Conservation (phyloP, 2,888 invertebrate genomes). For the Bhutanitis thaidina region DNA sequence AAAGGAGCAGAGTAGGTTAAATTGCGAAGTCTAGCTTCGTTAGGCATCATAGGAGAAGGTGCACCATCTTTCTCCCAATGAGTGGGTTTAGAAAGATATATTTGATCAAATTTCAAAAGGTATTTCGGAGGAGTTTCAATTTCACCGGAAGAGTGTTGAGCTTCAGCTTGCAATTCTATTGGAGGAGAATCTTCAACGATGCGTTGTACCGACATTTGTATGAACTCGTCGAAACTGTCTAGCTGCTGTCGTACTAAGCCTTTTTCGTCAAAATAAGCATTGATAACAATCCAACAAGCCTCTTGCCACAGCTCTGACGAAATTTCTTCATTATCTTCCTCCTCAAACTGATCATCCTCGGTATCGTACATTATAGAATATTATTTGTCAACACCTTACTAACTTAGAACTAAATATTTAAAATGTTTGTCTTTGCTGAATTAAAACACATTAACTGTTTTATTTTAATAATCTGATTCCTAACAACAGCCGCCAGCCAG, state of each 20-base stretch:
- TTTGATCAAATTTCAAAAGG: slow-evolving; percentile 98
- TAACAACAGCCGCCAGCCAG: no score
- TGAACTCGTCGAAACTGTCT: slow-evolving; percentile 99
- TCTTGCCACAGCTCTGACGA: slow-evolving; percentile 99
- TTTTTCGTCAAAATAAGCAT: slow-evolving; percentile 99
- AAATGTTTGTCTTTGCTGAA: no score
- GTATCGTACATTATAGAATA: slow-evolving; percentile 60
- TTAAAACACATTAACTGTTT: no score
- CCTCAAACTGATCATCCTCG: slow-evolving; percentile 84
- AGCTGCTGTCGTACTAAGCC: slow-evolving; percentile 99
- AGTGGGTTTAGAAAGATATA: slow-evolving; percentile 99
- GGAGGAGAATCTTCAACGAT: slow-evolving; percentile 99
- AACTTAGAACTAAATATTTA: no score
- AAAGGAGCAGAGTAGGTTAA: slow-evolving; percentile 98
- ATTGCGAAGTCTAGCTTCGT: slow-evolving; percentile 98
- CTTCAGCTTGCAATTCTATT: slow-evolving; percentile 98
- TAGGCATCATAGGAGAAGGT: slow-evolving; percentile 99
- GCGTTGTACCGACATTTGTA: slow-evolving; percentile 99
- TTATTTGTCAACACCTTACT: not conserved
- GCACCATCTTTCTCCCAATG: slow-evolving; percentile 99
- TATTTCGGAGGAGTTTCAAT: slow-evolving; percentile 95
- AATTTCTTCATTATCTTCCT: slow-evolving; percentile 96
- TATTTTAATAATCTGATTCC: no score
- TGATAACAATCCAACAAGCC: slow-evolving; percentile 99
- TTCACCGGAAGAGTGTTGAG: slow-evolving; percentile 96